Evolutionary conservation across 2,113 vertebrate species (phyloP), one percentile per base, ranked within the genome.

Genomic region (Athene cunicularia): DNA sequence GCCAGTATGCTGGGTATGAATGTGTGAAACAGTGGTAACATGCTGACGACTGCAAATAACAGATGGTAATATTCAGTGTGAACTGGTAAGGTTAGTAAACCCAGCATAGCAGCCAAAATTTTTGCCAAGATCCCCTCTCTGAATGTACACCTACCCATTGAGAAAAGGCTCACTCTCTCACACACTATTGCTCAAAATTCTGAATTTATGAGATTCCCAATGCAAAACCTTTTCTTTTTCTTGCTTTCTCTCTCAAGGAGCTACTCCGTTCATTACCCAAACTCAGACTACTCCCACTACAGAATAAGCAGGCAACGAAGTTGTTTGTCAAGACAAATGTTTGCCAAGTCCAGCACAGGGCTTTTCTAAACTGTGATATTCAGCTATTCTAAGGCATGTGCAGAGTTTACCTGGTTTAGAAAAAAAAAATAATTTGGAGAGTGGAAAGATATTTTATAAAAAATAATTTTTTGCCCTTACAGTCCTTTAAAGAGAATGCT

Each of bases 1-100:
- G 9, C 58, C 26, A 49, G 9, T 55, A 33, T 24, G 8, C 28
- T 59, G 50, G 26, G 22, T 71, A 70, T 0, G 0, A 67, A 53
- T 32, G 28, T 71, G 26, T 67, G 32, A 55, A 70, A 53, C 17
- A 56, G 17, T 62, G 13, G 53, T 49, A 74, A 27, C 22, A 10
- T 4, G 21, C 32, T 70, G 43, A 13, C 23, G 76, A 52, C 62
- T 68, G 53, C 3, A 9, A 60, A 45, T 35, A 74, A 39, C 27
- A 52, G 63, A 70, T 56, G 63, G 59, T 7, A 47, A 66, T 43
- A 59, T 50, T 82, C 66, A 59, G 16, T 32, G 66, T 77, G 86
- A 77, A 16, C 17, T 43, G 41, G 41, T 58, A 16, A 87, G 43
- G 37, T 77, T 60, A 53, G n/a, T 45, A 47, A 88, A 45, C 14